Conservation (phyloP, 2,888 invertebrate species). For the Hedychridium roseum region DNA sequence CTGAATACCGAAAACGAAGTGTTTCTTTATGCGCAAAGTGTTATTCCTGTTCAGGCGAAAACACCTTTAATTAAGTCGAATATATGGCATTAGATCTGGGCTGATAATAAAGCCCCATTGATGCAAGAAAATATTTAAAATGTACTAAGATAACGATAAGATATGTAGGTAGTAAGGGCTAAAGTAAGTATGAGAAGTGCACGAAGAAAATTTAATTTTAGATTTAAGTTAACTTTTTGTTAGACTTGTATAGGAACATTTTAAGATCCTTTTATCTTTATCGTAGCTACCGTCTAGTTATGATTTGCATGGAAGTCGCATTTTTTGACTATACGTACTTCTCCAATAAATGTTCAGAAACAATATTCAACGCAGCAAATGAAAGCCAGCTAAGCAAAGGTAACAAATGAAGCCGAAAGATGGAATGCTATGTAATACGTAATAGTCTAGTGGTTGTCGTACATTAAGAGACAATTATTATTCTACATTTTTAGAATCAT, state of each 20-base stretch:
- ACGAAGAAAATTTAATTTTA: conserved; percentile 15
- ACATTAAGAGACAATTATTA: conserved; percentile 29
- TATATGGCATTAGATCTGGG: conserved; percentile 42
- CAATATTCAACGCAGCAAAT: conserved; percentile 40
- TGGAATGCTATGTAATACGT: conserved; percentile 28
- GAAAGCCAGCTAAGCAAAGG: conserved; percentile 26
- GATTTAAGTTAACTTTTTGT: conserved; percentile 29
- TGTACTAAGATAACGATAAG: conserved; percentile 19
- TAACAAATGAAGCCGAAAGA: conserved; percentile 20
- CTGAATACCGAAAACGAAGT: no score
- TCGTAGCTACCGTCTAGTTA: conserved; percentile 14
- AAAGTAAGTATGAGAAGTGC: no score
- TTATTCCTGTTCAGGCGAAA: conserved; percentile 20
- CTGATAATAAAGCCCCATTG: conserved; percentile 33
- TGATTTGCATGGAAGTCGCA: conserved; percentile 11
- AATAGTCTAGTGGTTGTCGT: conserved; percentile 36
- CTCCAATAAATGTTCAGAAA: conserved; percentile 33
- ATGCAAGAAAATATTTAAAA: conserved; percentile 30
- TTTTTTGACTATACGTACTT: conserved; percentile 1
- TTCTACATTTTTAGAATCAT: conserved; percentile 40
- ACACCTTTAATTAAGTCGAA: conserved; percentile 19
- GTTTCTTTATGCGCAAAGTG: conserved; percentile 12
- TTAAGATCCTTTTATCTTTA: conserved; percentile 35
- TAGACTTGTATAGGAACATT: conserved; percentile 12
- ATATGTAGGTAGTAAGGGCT: no score